Conservation (phyloP, 2,888 invertebrate species). For the Stenolophus ochropezus region DNA sequence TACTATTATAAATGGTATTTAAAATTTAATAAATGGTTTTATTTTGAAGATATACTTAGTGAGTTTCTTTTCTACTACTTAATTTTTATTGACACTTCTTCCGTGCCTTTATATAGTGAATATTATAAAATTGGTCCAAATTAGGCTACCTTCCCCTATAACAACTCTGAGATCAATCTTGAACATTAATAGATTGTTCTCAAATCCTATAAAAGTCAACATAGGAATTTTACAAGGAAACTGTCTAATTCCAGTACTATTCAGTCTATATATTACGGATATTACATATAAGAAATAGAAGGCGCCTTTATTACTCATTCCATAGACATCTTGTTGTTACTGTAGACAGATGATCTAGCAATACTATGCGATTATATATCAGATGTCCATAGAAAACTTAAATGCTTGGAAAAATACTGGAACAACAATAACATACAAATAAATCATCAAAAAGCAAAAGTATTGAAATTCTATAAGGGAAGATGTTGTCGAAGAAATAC, state of each 20-base stretch:
- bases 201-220: background rate
- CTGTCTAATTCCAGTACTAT: slow-evolving; percentile 8
- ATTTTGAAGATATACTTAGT: too few species aligned
- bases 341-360: slow-evolving; percentile 27
- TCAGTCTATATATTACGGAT: slow-evolving; percentile 13
- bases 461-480: background rate
- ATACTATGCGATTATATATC: background rate
- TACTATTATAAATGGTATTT: too few species aligned
- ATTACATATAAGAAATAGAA: background rate
- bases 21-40: too few species aligned
- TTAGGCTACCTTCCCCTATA: too few species aligned
- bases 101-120: too few species aligned
- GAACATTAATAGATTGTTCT: background rate
- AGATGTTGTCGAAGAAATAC: background rate
- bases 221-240: slow-evolving; percentile 29
- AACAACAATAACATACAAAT: slow-evolving; percentile 15
- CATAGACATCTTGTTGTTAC: slow-evolving; percentile 14
- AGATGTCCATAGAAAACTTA: background rate
- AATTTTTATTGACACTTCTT: too few species aligned
- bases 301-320: background rate
- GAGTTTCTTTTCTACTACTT: too few species aligned
- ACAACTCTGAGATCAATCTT: background rate
- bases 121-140: too few species aligned
- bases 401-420: slow-evolving; percentile 5
- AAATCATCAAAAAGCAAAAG: background rate